Evolutionary conservation across 2,888 invertebrate genomes (phyloP).

Genomic region (Lasioglossum oenotherae): DNA sequence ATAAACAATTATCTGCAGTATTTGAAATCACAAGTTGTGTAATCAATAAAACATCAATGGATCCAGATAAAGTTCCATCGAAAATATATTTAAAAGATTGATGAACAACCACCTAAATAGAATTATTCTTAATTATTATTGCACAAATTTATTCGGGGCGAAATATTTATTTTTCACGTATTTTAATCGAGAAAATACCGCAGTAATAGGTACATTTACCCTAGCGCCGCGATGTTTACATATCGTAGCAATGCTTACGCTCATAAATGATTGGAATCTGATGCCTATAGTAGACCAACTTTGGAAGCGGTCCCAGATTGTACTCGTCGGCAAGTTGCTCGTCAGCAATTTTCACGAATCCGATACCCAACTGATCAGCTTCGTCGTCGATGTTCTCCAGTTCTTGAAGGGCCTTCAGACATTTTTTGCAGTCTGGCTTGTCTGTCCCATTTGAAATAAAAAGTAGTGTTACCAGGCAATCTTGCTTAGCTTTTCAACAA

Average conservation of each 20-base stretch:
- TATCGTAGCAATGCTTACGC: slow-evolving; percentile 86
- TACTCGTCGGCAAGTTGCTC: slow-evolving; percentile 96
- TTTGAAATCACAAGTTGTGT: too few relatives aligned
- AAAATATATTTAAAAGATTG: too few relatives aligned
- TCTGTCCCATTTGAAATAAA: slow-evolving; percentile 87
- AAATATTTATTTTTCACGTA: too few relatives aligned
- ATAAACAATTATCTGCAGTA: too few relatives aligned
- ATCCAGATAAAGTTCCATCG: too few relatives aligned
- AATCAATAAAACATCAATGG: too few relatives aligned
- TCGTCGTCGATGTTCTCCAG: slow-evolving; percentile 97
- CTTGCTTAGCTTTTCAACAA: neutral
- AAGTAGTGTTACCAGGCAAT: slow-evolving; percentile 48
- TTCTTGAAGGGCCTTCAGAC: slow-evolving; percentile 95
- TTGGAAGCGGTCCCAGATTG: slow-evolving; percentile 94
- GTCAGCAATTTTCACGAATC: slow-evolving; percentile 97
- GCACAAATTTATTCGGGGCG: too few relatives aligned
- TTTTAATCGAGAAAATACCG: too few relatives aligned
- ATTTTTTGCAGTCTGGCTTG: slow-evolving; percentile 96
- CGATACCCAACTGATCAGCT: slow-evolving; percentile 96
- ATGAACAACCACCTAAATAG: too few relatives aligned
- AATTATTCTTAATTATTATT: too few relatives aligned
- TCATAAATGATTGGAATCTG: slow-evolving; percentile 97
- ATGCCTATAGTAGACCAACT: slow-evolving; percentile 96
- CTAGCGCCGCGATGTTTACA: neutral
- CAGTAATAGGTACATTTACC: too few relatives aligned